Evolutionary conservation across 2,888 invertebrate genomes (phyloP).

Genomic region (Archaeoteleia sp.): DNA sequence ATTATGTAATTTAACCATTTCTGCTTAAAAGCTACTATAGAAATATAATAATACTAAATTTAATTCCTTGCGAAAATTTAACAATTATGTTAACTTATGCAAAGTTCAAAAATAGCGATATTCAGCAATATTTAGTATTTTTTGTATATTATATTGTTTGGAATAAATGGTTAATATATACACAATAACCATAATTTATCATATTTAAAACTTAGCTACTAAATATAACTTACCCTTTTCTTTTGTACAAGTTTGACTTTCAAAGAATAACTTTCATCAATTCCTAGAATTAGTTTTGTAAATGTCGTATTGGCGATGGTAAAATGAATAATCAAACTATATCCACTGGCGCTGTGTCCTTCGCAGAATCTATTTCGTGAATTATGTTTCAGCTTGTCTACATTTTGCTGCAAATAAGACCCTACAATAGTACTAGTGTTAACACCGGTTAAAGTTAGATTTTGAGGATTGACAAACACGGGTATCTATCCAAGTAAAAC

Average conservation of each 20-base stretch:
- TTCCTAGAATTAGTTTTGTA: slow-evolving; percentile 70
- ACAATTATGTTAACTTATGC: slow-evolving; percentile 11
- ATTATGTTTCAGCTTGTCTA: slow-evolving; percentile 1
- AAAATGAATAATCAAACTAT: too few species aligned
- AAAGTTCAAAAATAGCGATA: too few species aligned
- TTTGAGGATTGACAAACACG: slow-evolving; percentile 3
- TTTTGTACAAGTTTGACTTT: slow-evolving; percentile 52
- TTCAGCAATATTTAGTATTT: too few species aligned
- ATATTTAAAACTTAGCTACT: not conserved
- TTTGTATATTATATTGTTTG: too few species aligned
- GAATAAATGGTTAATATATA: too few species aligned
- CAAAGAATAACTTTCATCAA: slow-evolving; percentile 77
- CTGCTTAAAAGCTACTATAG: too few species aligned
- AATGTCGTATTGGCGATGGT: too few species aligned
- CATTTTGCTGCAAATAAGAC: slow-evolving; percentile 6
- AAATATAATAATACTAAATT: too few species aligned
- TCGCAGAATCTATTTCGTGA: not conserved
- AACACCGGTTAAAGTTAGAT: slow-evolving; percentile 8
- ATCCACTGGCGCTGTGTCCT: not conserved
- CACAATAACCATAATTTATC: too few species aligned
- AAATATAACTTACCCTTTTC: too few species aligned
- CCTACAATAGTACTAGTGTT: slow-evolving; percentile 8
- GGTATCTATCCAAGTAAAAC: slow-evolving; percentile 5
- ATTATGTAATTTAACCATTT: too few species aligned
- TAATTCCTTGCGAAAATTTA: too few species aligned